Evolutionary conservation across 2,797 vertebrate genomes (phyloP).

Genomic region (Semaprochilodus insignis): DNA sequence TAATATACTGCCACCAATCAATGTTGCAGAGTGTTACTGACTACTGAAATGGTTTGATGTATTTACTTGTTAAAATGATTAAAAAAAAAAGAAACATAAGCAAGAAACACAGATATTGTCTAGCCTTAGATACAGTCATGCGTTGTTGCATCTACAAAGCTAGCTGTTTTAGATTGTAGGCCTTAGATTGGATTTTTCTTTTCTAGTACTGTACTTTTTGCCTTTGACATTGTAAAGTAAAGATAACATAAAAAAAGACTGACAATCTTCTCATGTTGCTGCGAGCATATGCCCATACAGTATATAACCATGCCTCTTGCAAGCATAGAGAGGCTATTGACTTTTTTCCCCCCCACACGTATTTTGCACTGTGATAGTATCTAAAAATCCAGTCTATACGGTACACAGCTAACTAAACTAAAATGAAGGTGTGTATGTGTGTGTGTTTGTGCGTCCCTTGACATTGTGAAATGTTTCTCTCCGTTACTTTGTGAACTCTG

Average conservation of each 20-base stretch:
- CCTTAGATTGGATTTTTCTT: constrained; percentile 79
- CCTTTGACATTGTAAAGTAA: constrained; percentile 78
- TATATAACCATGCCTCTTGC: constrained; percentile 67
- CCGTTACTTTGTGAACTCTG: constrained; percentile 59
- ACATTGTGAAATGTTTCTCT: constrained; percentile 84
- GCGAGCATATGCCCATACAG: constrained; percentile 79
- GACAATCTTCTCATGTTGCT: constrained; percentile 87
- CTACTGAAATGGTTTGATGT: constrained; percentile 86
- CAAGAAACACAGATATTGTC: constrained; percentile 80
- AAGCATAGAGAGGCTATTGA: constrained; percentile 74
- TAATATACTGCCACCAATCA: constrained; percentile 85
- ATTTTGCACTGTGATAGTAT: constrained; percentile 88
- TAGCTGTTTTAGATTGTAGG: constrained; percentile 81
- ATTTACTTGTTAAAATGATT: constrained; percentile 78
- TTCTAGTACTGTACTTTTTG: constrained; percentile 86
- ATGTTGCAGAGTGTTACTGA: constrained; percentile 87
- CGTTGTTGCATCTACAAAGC: constrained; percentile 83
- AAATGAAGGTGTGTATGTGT: constrained; percentile 79
- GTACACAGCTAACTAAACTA: constrained; percentile 83
- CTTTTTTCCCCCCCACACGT: constrained; percentile 75
- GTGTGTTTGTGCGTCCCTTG: constrained; percentile 84
- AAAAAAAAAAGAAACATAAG: constrained; percentile 70
- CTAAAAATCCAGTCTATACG: constrained; percentile 84
- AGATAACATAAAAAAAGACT: constrained; percentile 76
- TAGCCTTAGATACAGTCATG: constrained; percentile 85